Evolutionary conservation across 2,113 vertebrate genomes (phyloP), one percentile per base, ranked within the genome.

Genomic region (Megalops atlanticus): DNA sequence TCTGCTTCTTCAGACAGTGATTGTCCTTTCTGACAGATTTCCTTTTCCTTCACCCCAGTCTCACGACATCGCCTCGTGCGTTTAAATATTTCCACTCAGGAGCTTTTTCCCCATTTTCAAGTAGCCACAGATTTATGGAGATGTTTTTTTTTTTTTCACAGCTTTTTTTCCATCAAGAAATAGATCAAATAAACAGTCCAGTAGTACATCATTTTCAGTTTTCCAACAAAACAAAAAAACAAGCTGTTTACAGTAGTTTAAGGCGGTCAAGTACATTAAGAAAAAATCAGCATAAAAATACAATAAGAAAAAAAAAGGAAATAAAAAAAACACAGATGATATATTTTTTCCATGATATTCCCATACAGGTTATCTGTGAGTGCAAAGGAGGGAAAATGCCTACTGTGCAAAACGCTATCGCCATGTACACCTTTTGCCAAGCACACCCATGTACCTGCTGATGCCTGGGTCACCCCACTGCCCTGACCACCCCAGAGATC

Each of bases 161-260:
- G 96, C 94, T 94, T 96, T 90, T 90, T 94, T 94, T 95, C 93
- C 93, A 93, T 75, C 82, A 95, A 93, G 93, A 91, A 94, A 91
- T 92, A 95, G 94, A 64, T 64, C 93, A 91, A 95, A 94, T 91
- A 94, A 95, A 94, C 92, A 95, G 93, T 96, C 94, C 95, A 95
- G 94, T 93, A 95, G 94, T 94, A 95, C 92, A 95, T 93, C 83
- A 77, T 74, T n/a, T 94, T 93, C 58, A 64, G 93, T 95, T 93
- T 96, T 95, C 94, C 94, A 96, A 93, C 95, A 94, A 94, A 93
- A 94, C 93, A 94, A 72, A 94, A 95, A 94, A 94, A 94, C 93
- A 95, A 92, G 93, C 94, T 94, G 95, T 96, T 96, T 96, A 97
- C 96, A 98, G 96, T 97, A 99, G 97, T 97, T 95, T 98, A 98